phyloP scores from a whole-genome alignment of 2,888 invertebrate genomes.

The Ochropleura plecta region DNA sequence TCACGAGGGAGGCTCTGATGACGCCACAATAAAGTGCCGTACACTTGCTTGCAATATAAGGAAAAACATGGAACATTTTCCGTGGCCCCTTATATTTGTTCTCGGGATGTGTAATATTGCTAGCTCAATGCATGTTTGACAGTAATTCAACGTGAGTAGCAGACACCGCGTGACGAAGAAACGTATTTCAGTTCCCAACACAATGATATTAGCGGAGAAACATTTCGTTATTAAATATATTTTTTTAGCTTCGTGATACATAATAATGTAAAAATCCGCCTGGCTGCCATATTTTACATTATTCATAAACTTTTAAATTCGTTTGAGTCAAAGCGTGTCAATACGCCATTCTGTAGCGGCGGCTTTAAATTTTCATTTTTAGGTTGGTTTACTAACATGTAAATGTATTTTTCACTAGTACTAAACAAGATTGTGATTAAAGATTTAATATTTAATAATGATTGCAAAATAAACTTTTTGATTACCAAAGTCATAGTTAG shows the following conservation, averaged over 20 bases:
- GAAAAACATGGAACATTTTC: conserved; percentile 57
- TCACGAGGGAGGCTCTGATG: conserved; percentile 77
- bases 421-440: conserved; percentile 29
- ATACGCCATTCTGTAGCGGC: conserved; percentile 45
- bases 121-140: conserved; percentile 40
- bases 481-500: neutral
- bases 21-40: conserved; percentile 80
- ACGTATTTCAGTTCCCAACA: conserved; percentile 23
- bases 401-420: conserved; percentile 42
- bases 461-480: neutral
- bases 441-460: conserved; percentile 17
- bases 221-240: conserved; percentile 18
- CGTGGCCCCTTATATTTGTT: conserved; percentile 57
- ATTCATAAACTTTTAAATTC: conserved; percentile 63
- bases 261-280: conserved; percentile 38
- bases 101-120: conserved; percentile 45
- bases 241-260: conserved; percentile 31
- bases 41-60: conserved; percentile 73
- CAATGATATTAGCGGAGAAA: conserved; percentile 22
- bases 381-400: conserved; percentile 33
- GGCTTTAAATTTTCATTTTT: conserved; percentile 42
- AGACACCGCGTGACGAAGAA: conserved; percentile 16
- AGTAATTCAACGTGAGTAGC: conserved; percentile 41
- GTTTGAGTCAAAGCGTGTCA: conserved; percentile 60
- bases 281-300: conserved; percentile 55